Conservation (phyloP, 2,888 invertebrate genomes). For the Polyploca ridens region DNA sequence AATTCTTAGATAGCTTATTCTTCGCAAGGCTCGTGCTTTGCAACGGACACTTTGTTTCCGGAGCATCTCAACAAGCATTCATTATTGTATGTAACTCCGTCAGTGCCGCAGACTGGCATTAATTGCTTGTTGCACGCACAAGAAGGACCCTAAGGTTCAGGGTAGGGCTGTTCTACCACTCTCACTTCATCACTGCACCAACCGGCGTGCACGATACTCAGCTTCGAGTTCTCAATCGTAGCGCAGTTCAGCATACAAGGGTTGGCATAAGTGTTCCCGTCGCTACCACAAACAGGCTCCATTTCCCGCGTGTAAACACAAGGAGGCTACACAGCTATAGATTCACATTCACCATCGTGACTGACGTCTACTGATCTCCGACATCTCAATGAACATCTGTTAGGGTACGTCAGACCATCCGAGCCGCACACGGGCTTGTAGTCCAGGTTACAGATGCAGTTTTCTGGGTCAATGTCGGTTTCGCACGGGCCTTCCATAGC, state of each 20-base stretch:
- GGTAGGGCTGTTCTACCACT: constrained; percentile 21
- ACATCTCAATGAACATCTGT: constrained; percentile 45
- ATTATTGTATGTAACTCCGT: constrained; percentile 85
- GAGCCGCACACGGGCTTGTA: constrained; percentile 50
- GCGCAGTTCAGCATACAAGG: constrained; percentile 47
- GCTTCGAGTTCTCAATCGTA: constrained; percentile 21
- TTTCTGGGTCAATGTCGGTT: constrained; percentile 7
- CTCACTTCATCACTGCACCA: constrained; percentile 30
- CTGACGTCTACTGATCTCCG: constrained; percentile 24
- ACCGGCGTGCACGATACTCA: constrained; percentile 29
- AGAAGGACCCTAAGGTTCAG: background rate
- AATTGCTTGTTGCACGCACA: constrained; percentile 34
- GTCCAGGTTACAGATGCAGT: constrained; percentile 36
- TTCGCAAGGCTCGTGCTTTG: constrained; percentile 33
- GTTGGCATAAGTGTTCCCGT: constrained; percentile 49
- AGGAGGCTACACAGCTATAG: constrained; percentile 20
- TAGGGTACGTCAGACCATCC: constrained; percentile 50
- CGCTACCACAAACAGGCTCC: constrained; percentile 49
- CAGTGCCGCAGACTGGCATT: constrained; percentile 50
- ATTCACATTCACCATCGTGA: constrained; percentile 31
- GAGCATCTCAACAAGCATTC: constrained; percentile 86
- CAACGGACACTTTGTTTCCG: constrained; percentile 21
- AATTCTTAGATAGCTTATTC: background rate
- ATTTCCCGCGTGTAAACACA: constrained; percentile 41
- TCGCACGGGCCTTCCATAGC: constrained; percentile 27